phyloP scores from a whole-genome alignment of 2,113 vertebrate genomes.

The Microcebus ravelobensis region DNA sequence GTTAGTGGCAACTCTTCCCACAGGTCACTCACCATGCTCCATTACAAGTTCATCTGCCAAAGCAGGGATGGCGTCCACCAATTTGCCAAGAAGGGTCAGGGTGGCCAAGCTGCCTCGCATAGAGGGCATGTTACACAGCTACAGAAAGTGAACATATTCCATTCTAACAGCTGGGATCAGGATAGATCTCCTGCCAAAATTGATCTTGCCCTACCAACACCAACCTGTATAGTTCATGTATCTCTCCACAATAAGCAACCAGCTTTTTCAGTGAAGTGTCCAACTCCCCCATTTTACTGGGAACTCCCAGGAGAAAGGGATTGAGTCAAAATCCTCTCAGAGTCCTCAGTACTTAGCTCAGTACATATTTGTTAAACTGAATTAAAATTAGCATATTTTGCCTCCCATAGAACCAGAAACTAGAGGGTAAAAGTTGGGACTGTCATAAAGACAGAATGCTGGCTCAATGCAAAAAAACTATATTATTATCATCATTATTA shows the following conservation, averaged over 20 bases:
- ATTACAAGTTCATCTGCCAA: slow-evolving; percentile 87
- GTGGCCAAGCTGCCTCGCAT: slow-evolving; percentile 86
- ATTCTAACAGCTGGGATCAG: background rate
- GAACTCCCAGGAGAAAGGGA: background rate
- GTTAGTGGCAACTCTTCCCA: background rate
- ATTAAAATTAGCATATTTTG: background rate
- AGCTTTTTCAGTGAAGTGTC: background rate
- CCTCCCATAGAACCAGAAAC: background rate
- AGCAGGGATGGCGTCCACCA: slow-evolving; percentile 89
- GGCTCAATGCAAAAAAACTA: background rate
- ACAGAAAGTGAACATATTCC: background rate
- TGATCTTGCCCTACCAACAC: background rate
- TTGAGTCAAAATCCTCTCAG: background rate
- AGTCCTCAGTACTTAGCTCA: background rate
- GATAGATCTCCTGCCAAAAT: background rate
- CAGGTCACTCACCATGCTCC: slow-evolving; percentile 88
- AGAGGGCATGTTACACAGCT: slow-evolving; percentile 81
- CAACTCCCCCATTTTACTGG: background rate
- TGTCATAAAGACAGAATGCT: background rate
- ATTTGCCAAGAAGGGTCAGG: slow-evolving; percentile 91
- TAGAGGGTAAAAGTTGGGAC: background rate
- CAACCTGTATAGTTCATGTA: background rate
- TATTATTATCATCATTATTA: background rate
- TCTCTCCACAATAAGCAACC: background rate
- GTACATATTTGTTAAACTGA: background rate